Evolutionary conservation across 1,140 invertebrate species (phyloP), one percentile per base, ranked within the genome.

Genomic region (Paralvinella palmiformis): DNA sequence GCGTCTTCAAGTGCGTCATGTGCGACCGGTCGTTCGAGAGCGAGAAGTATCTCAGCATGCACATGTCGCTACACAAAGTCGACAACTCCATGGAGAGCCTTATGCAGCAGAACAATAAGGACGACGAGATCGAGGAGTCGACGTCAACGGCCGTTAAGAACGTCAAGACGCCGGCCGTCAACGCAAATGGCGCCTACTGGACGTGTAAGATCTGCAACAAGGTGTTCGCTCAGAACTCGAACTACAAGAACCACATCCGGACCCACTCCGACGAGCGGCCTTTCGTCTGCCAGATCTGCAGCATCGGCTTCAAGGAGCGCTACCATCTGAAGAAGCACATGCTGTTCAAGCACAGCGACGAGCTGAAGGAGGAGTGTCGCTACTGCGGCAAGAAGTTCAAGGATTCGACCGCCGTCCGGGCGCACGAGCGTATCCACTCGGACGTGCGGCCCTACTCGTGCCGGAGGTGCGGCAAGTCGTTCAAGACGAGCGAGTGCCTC

Each of bases 181-280:
- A 24, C 13, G 41, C 22, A n/a, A 41, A 33, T 20, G 36, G 58
- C 10, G 41, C 35, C 0, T 37, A 61, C n/a, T 66, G 64, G 64
- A 66, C 64, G 22, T 66, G 64, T 57, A 64, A 60, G 33, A 53
- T 65, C 59, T 66, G 64, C 59, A 5, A 56, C 24, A 66, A 66
- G 41, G 32, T 31, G 58, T 98, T 98, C 83, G 95, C 92, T 0
- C 83, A 95, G 29, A 94, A 94, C 1, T 95, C 92, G 80, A 89
- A 93, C 0, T 86, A 97, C 1, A 91, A 93, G 77, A 94, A 94
- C 71, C 93, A 96, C 73, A 85, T 96, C 65, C 82, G 94, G 64
- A 96, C 93, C 1, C 94, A 96, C 72, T 97, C 94, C 20, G 92
- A 96, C 78, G 94, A 97, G 79, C 81, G 94, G 62, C 94, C 94